A percentile compares a stretch with the other conserved stretches of the same genome.
Conservation (phyloP, 2,888 invertebrate species). For the Heliconius aoede region DNA sequence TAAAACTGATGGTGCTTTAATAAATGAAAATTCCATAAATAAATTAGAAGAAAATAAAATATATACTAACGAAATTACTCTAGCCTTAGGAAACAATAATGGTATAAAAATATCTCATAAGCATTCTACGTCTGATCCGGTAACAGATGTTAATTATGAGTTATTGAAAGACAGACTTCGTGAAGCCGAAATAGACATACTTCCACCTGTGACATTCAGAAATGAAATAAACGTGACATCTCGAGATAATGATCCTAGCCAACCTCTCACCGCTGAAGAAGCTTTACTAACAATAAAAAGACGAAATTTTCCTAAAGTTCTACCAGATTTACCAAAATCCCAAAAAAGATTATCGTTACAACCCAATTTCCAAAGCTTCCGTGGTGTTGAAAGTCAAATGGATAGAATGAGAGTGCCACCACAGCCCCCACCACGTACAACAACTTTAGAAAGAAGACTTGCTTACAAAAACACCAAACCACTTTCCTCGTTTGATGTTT, state of each 20-base stretch:
- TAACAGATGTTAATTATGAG: constrained; percentile 83
- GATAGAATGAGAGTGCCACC: constrained; percentile 83
- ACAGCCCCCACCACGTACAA: constrained; percentile 89
- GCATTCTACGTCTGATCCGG: constrained; percentile 88
- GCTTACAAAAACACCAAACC: constrained; percentile 74
- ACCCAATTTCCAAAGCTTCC: constrained; percentile 78
- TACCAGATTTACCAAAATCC: constrained; percentile 88
- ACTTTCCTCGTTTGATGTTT: constrained; percentile 69
- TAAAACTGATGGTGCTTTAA: constrained; percentile 73
- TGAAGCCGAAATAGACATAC: constrained; percentile 62
- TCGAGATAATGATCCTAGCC: constrained; percentile 80
- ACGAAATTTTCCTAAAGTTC: constrained; percentile 92
- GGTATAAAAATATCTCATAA: constrained; percentile 84
- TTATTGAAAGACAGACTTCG: constrained; percentile 64
- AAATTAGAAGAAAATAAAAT: constrained; percentile 55
- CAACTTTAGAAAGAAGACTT: constrained; percentile 85
- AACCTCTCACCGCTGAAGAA: constrained; percentile 86
- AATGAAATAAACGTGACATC: constrained; percentile 90
- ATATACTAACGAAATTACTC: constrained; percentile 72
- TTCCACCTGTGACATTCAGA: constrained; percentile 76
- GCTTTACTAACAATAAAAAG: constrained; percentile 88
- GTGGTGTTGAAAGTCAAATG: constrained; percentile 62
- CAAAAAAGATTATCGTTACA: constrained; percentile 87
- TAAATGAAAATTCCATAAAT: constrained; percentile 44
- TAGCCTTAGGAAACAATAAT: constrained; percentile 63